phyloP scores from a whole-genome alignment of 2,113 vertebrate genomes.

The Cyanoderma ruficeps region DNA sequence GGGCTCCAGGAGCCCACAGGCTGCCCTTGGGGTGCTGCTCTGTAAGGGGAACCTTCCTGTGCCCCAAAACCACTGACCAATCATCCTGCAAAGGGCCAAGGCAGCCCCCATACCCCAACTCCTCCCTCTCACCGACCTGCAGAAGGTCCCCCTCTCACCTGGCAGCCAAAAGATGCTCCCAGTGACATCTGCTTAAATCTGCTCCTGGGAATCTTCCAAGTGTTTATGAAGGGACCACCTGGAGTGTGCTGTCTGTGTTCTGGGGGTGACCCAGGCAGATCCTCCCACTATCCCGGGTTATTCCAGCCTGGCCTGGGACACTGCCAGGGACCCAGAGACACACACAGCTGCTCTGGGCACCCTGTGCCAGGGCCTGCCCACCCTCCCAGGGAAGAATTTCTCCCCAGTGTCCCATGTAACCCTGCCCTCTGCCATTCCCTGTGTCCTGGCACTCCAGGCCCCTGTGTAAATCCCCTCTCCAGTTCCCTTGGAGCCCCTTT shows the following conservation, averaged over 20 bases:
- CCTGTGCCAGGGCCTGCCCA: background rate
- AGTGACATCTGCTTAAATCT: accelerated
- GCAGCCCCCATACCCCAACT: background rate
- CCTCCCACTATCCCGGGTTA: background rate
- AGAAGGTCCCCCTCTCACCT: background rate
- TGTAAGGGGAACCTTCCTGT: background rate
- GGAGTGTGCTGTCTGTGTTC: accelerated
- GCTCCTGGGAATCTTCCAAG: background rate
- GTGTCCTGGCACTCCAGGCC: background rate
- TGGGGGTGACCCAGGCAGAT: background rate
- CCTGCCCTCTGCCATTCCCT: background rate
- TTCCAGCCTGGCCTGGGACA: background rate
- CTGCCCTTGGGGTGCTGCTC: background rate
- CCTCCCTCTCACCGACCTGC: background rate
- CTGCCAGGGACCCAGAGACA: background rate
- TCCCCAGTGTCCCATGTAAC: background rate
- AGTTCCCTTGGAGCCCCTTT: background rate
- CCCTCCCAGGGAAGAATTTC: background rate
- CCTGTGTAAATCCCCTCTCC: background rate
- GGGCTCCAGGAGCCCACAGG: accelerated
- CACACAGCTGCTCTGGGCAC: background rate
- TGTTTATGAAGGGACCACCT: background rate
- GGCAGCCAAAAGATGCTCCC: background rate
- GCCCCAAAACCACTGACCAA: background rate
- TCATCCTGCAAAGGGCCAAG: background rate